Base-by-base conservation (phyloP, 2,113 vertebrate species). In the Vidua macroura region DNA sequence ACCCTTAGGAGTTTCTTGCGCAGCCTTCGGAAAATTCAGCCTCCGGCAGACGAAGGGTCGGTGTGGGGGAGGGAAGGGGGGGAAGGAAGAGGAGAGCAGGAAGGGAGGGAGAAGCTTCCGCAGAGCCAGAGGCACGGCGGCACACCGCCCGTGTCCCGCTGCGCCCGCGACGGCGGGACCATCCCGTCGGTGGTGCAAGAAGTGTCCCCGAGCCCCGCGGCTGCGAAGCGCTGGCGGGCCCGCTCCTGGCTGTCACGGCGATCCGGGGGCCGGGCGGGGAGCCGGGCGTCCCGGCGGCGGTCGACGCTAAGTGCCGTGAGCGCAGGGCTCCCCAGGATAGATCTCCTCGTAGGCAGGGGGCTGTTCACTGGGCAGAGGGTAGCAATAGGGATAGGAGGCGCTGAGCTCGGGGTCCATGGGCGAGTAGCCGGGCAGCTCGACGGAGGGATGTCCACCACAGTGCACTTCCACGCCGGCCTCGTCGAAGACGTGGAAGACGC, bases 341-440 rank as follows among this genome's bases (percentile, higher is more conserved):
- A 99, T 99, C 96, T 99, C 98, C n/a, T 99, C 98, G 84, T 99
- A 99, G 8, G 99, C 98, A 14, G 98, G 98, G 31, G 98, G 98
- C 62, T 98, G 98, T 94, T 99, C 98, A 86, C 96, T 98, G 73
- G 98, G 98, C 49, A 98, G 96, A 75, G 98, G 98, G 97, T 98
- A 98, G 70, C 99, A 99, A 95, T 99, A 99, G 2, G 99, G 99
- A 95, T 99, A 99, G 68, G 98, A 98, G 75, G 97, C 98, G 68
- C 98, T 98, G 83, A 99, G 98, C 83, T 99, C 98, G 46, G 99
- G 98, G 96, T 99, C 98, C 81, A 97, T 97, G 73, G 98, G 98
- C 52, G 98, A 98, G 85, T 99, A 99, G 35, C 99, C 99, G 8
- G 99, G 99, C 92, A 99, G 97, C 97, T 99, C 99, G 83, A 99